phyloP scores from a whole-genome alignment of 2,113 vertebrate genomes.

The Myrmecobius fasciatus region DNA sequence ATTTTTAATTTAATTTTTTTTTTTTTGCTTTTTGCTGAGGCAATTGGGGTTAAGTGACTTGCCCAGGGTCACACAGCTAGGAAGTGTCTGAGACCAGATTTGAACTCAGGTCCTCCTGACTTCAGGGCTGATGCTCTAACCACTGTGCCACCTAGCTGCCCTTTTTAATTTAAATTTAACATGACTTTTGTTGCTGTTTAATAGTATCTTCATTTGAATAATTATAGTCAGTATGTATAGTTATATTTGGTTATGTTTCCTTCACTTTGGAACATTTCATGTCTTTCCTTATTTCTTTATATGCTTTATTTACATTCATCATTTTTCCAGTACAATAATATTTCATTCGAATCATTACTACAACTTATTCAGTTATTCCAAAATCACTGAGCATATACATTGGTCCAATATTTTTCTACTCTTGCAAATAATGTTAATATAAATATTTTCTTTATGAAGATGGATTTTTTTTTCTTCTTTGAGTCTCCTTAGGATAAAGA shows the following conservation, averaged over 20 bases:
- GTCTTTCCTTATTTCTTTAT: neutral
- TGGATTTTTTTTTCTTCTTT: neutral
- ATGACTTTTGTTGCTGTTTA: neutral
- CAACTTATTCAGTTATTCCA: neutral
- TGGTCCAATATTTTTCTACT: neutral
- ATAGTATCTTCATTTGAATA: neutral
- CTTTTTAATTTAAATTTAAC: neutral
- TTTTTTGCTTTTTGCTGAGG: too few relatives aligned
- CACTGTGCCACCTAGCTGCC: too few relatives aligned
- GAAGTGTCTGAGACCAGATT: too few relatives aligned
- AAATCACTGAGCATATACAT: neutral
- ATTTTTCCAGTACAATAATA: neutral
- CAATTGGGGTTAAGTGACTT: too few relatives aligned
- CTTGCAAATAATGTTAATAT: neutral
- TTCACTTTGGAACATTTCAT: neutral
- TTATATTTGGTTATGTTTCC: neutral
- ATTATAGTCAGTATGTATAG: neutral
- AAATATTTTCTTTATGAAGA: slow-evolving; percentile 4
- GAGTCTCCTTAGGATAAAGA: neutral
- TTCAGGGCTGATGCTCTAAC: too few relatives aligned
- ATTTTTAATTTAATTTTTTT: too few relatives aligned
- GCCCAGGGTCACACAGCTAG: too few relatives aligned
- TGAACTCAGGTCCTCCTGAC: too few relatives aligned
- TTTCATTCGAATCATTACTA: neutral
- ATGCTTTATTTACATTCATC: neutral